Evolutionary conservation across 2,797 vertebrate genomes (phyloP).

Genomic region (Acanthornis magna): DNA sequence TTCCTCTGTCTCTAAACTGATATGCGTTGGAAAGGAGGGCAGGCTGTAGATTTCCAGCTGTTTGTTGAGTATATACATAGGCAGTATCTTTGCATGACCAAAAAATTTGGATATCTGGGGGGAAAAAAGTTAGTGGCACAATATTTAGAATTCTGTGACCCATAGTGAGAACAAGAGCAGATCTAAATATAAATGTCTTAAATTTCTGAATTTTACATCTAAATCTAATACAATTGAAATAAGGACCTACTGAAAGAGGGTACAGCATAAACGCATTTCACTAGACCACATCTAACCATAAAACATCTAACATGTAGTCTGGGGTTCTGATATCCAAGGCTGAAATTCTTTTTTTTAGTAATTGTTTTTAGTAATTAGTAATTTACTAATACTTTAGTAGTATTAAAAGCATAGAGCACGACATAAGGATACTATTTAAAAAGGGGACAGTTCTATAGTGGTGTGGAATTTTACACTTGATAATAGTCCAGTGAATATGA

Average conservation of each 20-base stretch:
- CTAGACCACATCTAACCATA: not conserved
- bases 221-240: not conserved
- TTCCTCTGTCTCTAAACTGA: not conserved
- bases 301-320: not conserved
- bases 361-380: not conserved
- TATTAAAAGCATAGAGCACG: not conserved
- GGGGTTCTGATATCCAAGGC: not conserved
- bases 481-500: not conserved
- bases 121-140: not conserved
- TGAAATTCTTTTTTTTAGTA: not conserved
- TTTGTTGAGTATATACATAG: not conserved
- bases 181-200: not conserved
- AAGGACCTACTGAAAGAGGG: not conserved
- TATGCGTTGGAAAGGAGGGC: not conserved
- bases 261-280: not conserved
- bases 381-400: not conserved
- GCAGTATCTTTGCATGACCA: not conserved
- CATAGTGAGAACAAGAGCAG: not conserved
- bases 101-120: not conserved
- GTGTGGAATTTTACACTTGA: not conserved
- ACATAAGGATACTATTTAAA: not conserved
- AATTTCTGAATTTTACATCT: not conserved
- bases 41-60: not conserved
- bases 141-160: not conserved
- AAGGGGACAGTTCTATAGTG: not conserved